Percentiles rank a stretch among this genome's conserved stretches.
phyloP scores from a whole-genome alignment of 1,140 invertebrate species.

The Caerostris extrusa region DNA sequence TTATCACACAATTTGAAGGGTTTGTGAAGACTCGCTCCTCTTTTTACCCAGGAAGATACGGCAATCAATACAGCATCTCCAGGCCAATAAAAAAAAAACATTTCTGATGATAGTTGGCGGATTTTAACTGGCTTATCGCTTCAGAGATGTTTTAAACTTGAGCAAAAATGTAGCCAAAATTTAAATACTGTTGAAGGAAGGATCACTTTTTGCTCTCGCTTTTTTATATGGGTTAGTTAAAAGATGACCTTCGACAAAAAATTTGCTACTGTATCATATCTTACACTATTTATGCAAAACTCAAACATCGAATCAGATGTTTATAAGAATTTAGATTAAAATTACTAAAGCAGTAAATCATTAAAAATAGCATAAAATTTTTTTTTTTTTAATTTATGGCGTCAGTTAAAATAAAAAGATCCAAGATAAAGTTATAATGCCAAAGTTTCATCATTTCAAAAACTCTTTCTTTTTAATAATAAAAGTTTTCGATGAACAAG shows the following conservation, averaged over 20 bases:
- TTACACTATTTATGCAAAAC: too few species aligned
- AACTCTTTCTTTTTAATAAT: too few species aligned
- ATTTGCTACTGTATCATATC: not conserved
- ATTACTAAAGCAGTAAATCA: too few species aligned
- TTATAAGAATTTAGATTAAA: too few species aligned
- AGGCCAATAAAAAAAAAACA: conserved; percentile 57
- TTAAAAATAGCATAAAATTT: too few species aligned
- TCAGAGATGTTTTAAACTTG: conserved; percentile 33
- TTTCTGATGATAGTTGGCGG: conserved; percentile 48
- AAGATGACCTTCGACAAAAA: not conserved
- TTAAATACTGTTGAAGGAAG: conserved; percentile 29
- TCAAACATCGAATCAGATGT: too few species aligned
- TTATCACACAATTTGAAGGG: conserved; percentile 64
- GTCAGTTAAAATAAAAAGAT: too few species aligned
- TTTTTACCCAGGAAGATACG: conserved; percentile 31
- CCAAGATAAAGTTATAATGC: too few species aligned
- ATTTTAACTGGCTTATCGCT: conserved; percentile 56
- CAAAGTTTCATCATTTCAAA: too few species aligned
- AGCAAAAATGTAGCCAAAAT: not conserved
- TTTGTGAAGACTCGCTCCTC: conserved; percentile 58
- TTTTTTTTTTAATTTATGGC: too few species aligned
- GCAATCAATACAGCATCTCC: conserved; percentile 32
- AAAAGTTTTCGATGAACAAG: too few species aligned
- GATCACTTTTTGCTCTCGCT: not conserved
- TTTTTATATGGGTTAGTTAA: not conserved